Base-by-base conservation (phyloP, 2,888 invertebrate species). In the Carpatolechia fugitivella region DNA sequence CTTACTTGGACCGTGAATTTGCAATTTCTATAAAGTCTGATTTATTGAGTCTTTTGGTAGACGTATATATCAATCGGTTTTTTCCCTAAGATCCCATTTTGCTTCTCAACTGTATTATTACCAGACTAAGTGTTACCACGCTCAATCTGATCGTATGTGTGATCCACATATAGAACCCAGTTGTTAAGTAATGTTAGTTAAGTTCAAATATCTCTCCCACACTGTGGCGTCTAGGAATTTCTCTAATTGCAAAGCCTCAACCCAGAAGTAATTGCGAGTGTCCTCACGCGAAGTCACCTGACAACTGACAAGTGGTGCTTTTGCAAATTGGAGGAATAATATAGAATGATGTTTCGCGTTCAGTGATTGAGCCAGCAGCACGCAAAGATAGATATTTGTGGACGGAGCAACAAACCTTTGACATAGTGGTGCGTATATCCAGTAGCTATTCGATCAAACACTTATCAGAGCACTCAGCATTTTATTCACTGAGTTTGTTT, bases 141-240 rank as follows among this genome's bases (percentile, higher is more conserved):
- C 14, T 4, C 11, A 8, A 14, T 48, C 52, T 13, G 49, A 18
- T 44, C 50, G 44, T 58, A 24, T 24, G 14, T 58, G 48, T 52
- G 24, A 13, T 16, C 10, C 50, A 20, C 18, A 24, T 48, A 48
- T 31, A 48, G n/a, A 48, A 14, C n/a, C 49, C 20, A 56, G 52
- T 60, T 51, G 59, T 59, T 61, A 59, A 68, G 64, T 71, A 69
- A 72, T 67, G 69, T 69, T 67, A 64, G 68, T 56, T 59, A 61
- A 65, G 68, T 66, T 66, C 65, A 69, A 78, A 80, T 80, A 80
- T 77, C 72, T 80, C 79, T 84, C 83, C 80, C 84, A 84, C 81
- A 79, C 70, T 69, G 68, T 65, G 70, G 63, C 65, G 68, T 61
- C 74, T 76, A 78, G 76, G 75, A 76, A 81, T 82, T 66, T 67